Evolutionary conservation across 2,113 vertebrate species (phyloP).

Genomic region (Anhinga anhinga): DNA sequence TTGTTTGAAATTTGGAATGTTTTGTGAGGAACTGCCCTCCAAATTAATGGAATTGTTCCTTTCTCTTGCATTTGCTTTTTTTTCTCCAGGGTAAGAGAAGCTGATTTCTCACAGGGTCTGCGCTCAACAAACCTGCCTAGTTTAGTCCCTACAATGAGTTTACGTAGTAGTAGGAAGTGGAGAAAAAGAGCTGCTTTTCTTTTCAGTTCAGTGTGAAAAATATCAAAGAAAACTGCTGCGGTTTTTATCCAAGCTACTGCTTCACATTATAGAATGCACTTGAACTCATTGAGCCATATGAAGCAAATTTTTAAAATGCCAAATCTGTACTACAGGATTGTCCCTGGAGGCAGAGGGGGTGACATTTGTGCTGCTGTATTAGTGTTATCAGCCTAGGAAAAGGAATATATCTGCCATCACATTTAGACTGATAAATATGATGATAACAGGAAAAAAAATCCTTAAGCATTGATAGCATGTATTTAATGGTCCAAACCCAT

Average conservation of each 20-base stretch:
- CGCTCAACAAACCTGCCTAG: neutral
- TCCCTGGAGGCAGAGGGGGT: constrained; percentile 42
- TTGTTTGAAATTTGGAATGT: neutral
- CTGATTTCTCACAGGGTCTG: neutral
- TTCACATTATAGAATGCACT: constrained; percentile 27
- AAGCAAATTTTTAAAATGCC: constrained; percentile 58
- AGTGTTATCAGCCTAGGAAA: constrained; percentile 25
- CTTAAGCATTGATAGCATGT: constrained; percentile 41
- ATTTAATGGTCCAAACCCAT: constrained; percentile 57
- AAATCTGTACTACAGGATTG: constrained; percentile 3
- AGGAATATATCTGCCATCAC: constrained; percentile 9
- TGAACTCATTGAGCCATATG: constrained; percentile 43
- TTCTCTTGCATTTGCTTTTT: neutral
- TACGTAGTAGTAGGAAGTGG: neutral
- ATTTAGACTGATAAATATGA: constrained; percentile 67
- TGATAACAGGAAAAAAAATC: constrained; percentile 26
- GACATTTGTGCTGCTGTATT: constrained; percentile 44
- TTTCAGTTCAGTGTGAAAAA: neutral
- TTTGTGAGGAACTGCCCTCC: neutral
- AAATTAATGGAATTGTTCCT: neutral
- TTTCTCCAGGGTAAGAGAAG: neutral
- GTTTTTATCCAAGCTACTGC: constrained; percentile 28
- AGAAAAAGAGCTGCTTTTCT: neutral
- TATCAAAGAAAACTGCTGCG: neutral
- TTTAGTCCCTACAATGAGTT: neutral